Evolutionary conservation across 1,140 invertebrate species (phyloP).

Genomic region (Drosophila watanabei): DNA sequence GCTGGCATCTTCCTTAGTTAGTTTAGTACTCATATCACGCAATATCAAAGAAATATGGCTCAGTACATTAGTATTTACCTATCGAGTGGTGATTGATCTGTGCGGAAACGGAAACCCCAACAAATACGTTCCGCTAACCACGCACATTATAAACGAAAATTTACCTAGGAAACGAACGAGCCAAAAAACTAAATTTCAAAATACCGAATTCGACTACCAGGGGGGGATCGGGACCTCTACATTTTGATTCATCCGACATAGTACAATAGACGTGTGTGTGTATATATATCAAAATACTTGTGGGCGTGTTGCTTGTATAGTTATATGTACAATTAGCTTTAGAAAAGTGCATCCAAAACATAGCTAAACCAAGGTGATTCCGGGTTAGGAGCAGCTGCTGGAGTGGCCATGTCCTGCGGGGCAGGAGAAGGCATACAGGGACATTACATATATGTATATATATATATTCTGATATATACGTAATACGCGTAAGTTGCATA

Average conservation of each 20-base stretch:
- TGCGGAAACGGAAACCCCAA: constrained; percentile 20
- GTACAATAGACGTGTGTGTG: constrained; percentile 40
- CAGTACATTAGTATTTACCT: constrained; percentile 71
- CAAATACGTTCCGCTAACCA: constrained; percentile 23
- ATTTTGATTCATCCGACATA: constrained; percentile 43
- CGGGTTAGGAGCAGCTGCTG: constrained; percentile 1
- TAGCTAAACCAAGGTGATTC: constrained; percentile 71
- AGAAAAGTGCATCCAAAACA: constrained; percentile 76
- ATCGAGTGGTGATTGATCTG: constrained; percentile 44
- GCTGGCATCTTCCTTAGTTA: constrained; percentile 71
- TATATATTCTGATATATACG: constrained; percentile 42
- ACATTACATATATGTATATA: constrained; percentile 27
- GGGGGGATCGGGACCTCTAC: constrained; percentile 20
- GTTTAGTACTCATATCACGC: constrained; percentile 78
- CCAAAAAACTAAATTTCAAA: constrained; percentile 52
- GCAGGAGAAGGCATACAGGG: constrained; percentile 30
- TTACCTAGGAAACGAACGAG: constrained; percentile 42
- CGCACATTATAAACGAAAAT: constrained; percentile 36
- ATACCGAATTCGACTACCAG: constrained; percentile 71
- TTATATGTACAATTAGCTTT: constrained; percentile 60
- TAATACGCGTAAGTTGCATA: constrained; percentile 52
- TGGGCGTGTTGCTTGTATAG: constrained; percentile 25
- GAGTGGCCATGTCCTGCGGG: constrained; percentile 7
- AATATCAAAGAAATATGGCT: constrained; percentile 78
- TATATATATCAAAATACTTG: constrained; percentile 52